Evolutionary conservation across 1,140 invertebrate species (phyloP).

Genomic region (Solenopsis fugax): DNA sequence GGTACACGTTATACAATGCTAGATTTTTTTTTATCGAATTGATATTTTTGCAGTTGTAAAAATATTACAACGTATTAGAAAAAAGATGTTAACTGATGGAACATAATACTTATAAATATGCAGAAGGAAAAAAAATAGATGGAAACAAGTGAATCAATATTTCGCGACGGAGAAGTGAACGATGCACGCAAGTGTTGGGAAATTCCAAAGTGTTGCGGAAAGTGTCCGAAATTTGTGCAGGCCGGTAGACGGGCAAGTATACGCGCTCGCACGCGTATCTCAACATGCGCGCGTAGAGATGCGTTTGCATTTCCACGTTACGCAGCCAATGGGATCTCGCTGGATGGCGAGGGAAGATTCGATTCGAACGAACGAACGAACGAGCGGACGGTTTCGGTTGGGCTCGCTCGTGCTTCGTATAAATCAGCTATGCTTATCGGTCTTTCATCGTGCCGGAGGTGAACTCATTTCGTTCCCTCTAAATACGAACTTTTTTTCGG

Average conservation of each 20-base stretch:
- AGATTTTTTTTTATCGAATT: neutral
- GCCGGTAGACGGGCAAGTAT: neutral
- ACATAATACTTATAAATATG: neutral
- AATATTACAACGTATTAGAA: neutral
- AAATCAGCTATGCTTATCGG: constrained; percentile 86
- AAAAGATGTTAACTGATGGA: neutral
- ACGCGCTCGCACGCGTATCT: constrained; percentile 44
- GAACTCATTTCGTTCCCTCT: constrained; percentile 87
- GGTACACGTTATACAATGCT: neutral
- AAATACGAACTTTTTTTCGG: constrained; percentile 86
- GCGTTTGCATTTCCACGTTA: constrained; percentile 58
- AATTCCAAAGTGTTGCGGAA: constrained; percentile 1
- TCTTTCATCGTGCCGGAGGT: constrained; percentile 86
- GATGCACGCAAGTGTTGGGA: neutral
- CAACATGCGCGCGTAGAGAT: constrained; percentile 37
- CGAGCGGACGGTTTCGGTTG: constrained; percentile 81
- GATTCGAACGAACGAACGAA: constrained; percentile 78
- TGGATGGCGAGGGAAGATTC: constrained; percentile 70
- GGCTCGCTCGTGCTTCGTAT: constrained; percentile 81
- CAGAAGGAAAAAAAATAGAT: neutral
- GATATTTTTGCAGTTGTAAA: neutral
- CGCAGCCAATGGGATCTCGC: constrained; percentile 63
- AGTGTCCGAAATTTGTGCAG: neutral
- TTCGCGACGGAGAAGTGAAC: neutral
- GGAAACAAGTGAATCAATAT: neutral